These are phyloP conservation scores for Synergus umbraculus DNA, from an alignment of 2,888 invertebrate species.

Conservation along the genomic window DNA sequence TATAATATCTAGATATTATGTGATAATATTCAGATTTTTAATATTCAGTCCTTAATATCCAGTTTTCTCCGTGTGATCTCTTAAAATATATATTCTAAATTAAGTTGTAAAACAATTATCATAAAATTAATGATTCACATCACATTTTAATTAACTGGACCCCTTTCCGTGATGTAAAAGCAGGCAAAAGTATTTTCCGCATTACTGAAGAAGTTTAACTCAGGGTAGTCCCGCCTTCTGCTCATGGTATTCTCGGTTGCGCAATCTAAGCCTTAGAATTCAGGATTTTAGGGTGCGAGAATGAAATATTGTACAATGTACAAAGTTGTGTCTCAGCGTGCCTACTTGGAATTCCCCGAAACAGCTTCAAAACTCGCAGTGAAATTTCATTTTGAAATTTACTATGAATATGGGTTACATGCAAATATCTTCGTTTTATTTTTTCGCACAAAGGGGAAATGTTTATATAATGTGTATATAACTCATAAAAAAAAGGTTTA, in stretches of 20 bases:
- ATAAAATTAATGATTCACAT: too few relatives aligned
- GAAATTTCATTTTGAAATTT: neutral
- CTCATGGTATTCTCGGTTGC: neutral
- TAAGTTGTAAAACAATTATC: too few relatives aligned
- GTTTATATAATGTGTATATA: too few relatives aligned
- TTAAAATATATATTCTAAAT: too few relatives aligned
- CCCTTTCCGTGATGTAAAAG: neutral
- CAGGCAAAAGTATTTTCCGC: neutral
- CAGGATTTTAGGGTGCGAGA: conserved; percentile 3
- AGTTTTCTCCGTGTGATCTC: too few relatives aligned
- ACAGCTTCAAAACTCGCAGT: neutral
- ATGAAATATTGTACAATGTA: conserved; percentile 11
- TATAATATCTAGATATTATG: too few relatives aligned
- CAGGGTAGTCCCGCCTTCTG: neutral
- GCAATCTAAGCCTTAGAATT: conserved; percentile 2
- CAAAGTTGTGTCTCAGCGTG: neutral
- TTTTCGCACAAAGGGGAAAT: neutral
- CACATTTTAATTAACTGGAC: neutral
- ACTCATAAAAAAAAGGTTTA: too few relatives aligned
- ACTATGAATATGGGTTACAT: neutral
- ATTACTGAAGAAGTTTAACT: neutral
- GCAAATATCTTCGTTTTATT: neutral
- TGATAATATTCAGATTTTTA: too few relatives aligned
- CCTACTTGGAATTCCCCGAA: neutral
- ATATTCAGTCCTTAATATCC: too few relatives aligned